phyloP scores from a whole-genome alignment of 1,140 invertebrate species.

The Sycophila sp. region DNA sequence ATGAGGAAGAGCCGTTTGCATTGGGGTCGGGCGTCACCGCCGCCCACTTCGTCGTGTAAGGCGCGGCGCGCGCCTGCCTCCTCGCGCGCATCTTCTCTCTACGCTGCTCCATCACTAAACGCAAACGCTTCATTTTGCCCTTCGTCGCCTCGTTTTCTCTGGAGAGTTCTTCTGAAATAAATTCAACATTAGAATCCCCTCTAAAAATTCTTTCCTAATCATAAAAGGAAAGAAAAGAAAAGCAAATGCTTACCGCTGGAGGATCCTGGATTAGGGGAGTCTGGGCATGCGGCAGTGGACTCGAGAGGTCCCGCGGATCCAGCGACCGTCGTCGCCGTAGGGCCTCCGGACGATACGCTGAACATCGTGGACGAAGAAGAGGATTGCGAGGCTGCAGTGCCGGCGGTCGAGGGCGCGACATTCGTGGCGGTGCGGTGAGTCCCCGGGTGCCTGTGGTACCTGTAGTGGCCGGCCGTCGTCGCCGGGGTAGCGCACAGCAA shows the following conservation, averaged over 20 bases:
- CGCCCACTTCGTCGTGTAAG: constrained; percentile 72
- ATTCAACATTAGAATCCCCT: too few relatives aligned
- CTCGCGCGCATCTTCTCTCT: constrained; percentile 82
- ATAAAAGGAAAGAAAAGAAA: too few relatives aligned
- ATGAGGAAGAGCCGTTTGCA: constrained; percentile 48
- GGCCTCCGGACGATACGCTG: not conserved
- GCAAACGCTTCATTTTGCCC: constrained; percentile 85
- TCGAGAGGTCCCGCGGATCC: not conserved
- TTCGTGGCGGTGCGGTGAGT: constrained; percentile 39
- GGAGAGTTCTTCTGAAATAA: constrained; percentile 63
- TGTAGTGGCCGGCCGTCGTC: constrained; percentile 61
- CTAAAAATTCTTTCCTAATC: too few relatives aligned
- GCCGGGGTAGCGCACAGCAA: constrained; percentile 85
- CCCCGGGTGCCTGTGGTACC: constrained; percentile 57
- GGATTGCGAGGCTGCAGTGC: not conserved
- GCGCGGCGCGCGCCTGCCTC: constrained; percentile 75
- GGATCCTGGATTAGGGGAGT: constrained; percentile 40
- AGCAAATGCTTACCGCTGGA: constrained; percentile 29
- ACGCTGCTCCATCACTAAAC: constrained; percentile 88
- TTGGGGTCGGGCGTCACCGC: constrained; percentile 57
- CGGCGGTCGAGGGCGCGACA: not conserved
- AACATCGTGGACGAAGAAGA: not conserved
- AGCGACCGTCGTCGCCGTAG: not conserved
- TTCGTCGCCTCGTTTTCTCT: constrained; percentile 83
- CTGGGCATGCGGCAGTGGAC: constrained; percentile 6